A percentile compares a stretch with the other conserved stretches of the same genome.
phyloP scores from a whole-genome alignment of 2,888 invertebrate species.

The Bibio marci region DNA sequence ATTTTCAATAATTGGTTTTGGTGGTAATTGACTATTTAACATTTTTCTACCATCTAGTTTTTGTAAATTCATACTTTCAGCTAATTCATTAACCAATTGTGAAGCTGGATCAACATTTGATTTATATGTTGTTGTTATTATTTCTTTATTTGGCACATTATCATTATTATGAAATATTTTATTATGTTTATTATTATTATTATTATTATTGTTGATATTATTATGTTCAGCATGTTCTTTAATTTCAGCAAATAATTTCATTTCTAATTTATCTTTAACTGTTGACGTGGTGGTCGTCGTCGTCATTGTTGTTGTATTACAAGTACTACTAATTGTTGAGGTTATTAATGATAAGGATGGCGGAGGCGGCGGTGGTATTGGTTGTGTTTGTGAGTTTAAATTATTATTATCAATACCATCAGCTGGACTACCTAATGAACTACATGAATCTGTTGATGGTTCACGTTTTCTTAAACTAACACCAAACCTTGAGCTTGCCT shows the following conservation, averaged over 20 bases:
- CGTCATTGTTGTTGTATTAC: no score
- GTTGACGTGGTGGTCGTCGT: constrained; percentile 18
- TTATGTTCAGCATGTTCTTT: constrained; percentile 53
- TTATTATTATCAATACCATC: no score
- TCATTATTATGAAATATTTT: constrained; percentile 11
- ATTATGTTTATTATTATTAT: constrained; percentile 1
- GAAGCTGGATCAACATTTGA: constrained; percentile 53
- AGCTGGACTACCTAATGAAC: constrained; percentile 30
- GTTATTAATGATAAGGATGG: constrained; percentile 19
- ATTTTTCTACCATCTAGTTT: constrained; percentile 12
- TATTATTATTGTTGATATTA: neutral
- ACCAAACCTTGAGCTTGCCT: constrained; percentile 52
- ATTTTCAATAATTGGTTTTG: neutral
- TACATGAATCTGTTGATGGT: constrained; percentile 38
- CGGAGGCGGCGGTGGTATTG: constrained; percentile 8
- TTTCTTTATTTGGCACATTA: constrained; percentile 15
- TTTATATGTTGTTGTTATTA: neutral
- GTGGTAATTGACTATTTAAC: constrained; percentile 1
- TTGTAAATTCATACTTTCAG: constrained; percentile 60
- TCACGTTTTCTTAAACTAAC: constrained; percentile 52
- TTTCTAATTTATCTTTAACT: constrained; percentile 68
- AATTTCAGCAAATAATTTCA: constrained; percentile 67
- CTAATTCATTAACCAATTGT: constrained; percentile 66
- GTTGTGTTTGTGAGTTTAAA: constrained; percentile 10
- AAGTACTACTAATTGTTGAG: no score